phyloP scores from a whole-genome alignment of 2,113 vertebrate species.

The Paedocypris sp. region DNA sequence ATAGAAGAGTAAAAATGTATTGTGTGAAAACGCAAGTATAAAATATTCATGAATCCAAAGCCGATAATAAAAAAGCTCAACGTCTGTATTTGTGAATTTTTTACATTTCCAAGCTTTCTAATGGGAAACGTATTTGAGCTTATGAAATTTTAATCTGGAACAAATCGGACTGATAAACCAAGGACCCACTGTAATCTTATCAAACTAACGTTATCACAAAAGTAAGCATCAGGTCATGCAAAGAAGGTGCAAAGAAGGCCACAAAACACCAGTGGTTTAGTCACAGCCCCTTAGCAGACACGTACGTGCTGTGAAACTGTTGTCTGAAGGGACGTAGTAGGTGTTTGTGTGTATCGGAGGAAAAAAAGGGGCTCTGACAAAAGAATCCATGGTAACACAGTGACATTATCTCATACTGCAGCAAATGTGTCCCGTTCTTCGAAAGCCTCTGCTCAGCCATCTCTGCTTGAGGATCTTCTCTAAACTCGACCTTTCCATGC shows the following conservation, averaged over 20 bases:
- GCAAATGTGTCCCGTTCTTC: conserved; percentile 49
- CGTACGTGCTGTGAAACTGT: not conserved
- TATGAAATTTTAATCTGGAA: too few species aligned
- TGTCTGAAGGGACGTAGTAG: not conserved
- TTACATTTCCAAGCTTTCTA: too few species aligned
- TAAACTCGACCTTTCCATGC: not conserved
- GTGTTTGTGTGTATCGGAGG: not conserved
- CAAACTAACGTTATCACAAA: too few species aligned
- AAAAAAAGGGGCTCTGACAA: conserved; percentile 54
- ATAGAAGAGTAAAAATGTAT: too few species aligned
- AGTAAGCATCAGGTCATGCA: too few species aligned
- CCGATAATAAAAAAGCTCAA: too few species aligned
- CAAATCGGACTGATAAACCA: too few species aligned
- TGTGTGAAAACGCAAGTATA: too few species aligned
- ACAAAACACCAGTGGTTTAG: conserved; percentile 47
- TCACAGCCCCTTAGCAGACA: conserved; percentile 41
- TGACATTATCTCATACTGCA: conserved; percentile 62
- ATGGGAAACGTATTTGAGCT: too few species aligned
- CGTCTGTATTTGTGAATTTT: too few species aligned
- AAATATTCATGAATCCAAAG: too few species aligned
- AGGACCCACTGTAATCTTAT: too few species aligned
- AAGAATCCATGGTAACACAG: conserved; percentile 64
- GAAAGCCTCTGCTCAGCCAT: conserved; percentile 8
- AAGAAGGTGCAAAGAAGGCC: conserved; percentile 47
- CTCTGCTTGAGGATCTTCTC: not conserved